Evolutionary conservation across 2,888 invertebrate genomes (phyloP).

Genomic region (Aleiodes testaceus): DNA sequence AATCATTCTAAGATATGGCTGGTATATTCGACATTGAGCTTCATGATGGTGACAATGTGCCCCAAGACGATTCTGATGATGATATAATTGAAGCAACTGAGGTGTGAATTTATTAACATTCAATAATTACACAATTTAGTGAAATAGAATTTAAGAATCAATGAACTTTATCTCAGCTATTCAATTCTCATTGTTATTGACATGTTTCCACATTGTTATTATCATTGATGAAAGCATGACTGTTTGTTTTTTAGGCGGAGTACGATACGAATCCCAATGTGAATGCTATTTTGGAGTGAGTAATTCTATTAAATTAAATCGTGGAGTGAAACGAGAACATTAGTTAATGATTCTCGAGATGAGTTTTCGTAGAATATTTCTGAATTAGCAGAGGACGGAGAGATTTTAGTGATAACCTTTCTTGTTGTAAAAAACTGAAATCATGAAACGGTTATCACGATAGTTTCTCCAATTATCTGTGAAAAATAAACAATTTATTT

Average conservation of each 20-base stretch:
- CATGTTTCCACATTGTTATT: not conserved
- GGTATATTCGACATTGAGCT: conserved; percentile 96
- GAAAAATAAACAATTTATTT: not conserved
- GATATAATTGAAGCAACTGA: conserved; percentile 92
- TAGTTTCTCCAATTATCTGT: not conserved
- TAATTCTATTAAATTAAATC: conserved; percentile 61
- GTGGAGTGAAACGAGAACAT: not conserved
- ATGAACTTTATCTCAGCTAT: not conserved
- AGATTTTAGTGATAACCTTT: too few relatives aligned
- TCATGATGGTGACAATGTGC: conserved; percentile 80
- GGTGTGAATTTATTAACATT: conserved; percentile 75
- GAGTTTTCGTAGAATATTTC: not conserved
- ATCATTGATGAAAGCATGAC: conserved; percentile 28
- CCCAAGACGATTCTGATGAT: conserved; percentile 86
- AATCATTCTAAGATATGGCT: conserved; percentile 76
- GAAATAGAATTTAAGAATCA: conserved; percentile 6
- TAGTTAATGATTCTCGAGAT: not conserved
- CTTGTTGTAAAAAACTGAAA: too few relatives aligned
- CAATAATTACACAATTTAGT: conserved; percentile 1
- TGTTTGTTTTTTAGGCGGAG: conserved; percentile 80
- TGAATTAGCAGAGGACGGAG: too few relatives aligned
- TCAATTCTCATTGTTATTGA: not conserved
- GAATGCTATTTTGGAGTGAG: conserved; percentile 86
- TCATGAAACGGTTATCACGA: too few relatives aligned
- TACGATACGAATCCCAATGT: conserved; percentile 86